Base-by-base conservation (phyloP, 2,888 invertebrate species). In the Apamea sordens region DNA sequence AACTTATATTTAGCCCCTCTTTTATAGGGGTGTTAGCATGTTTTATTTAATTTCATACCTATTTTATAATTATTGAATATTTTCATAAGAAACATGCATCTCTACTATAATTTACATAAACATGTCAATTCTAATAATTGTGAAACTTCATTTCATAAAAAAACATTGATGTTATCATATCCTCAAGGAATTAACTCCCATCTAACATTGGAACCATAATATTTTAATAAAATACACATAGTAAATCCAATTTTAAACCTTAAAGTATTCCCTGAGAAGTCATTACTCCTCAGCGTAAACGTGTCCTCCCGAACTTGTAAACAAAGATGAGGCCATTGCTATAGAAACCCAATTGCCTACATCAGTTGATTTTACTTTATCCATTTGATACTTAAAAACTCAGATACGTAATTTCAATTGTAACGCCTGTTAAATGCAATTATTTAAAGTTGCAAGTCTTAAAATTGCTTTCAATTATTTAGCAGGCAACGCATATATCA, bases 191-290 rank as follows among this genome's bases (percentile, higher is more conserved):
- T 80, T 80, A 80, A 86, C 80, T 73, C 64, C 56, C 64, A 77
- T 77, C 72, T 80, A 82, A 88, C 78, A 76, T 72, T 76, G 75
- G 83, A 83, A 86, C 88, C 86, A 83, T 81, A 73, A 83, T 79
- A 84, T 87, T 87, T 89, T 79, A 83, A 76, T 73, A 47, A 28
- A 50, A 24, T 11, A 61, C n/a, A 21, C 10, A 8, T 5, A 59
- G 0, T 5, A 5, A 61, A 59, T 15, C 28, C 21, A 44, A 72
- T 28, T 44, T 72, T 21, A 44, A 44, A 61, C 8, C 41, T 28
- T n/a, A 21, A 56, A 36, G 2, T 28, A 15, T 41, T n/a, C 21
- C 5, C 13, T 59, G 28, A 41, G 21, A 28, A 41, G 4, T 41
- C 13, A 21, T 13, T 41, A 18, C 32, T n/a, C 24, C 15, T 32